A percentile compares a stretch with the other conserved stretches of the same genome.
Evolutionary conservation across 2,888 invertebrate genomes (phyloP).

Genomic region (Brachypterus glaber): DNA sequence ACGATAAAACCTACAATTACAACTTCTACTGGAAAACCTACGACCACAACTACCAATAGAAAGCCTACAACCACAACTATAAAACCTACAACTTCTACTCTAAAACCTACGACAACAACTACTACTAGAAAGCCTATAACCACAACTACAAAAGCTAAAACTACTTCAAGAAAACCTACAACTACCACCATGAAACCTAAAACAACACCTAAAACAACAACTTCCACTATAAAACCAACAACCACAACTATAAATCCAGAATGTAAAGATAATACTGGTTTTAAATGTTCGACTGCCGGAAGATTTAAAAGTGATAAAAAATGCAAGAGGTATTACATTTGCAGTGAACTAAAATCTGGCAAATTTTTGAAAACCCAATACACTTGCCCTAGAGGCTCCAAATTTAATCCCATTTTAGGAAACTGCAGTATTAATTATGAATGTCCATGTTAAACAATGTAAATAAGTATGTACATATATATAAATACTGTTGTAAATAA

Average conservation of each 20-base stretch:
- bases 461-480: too few species aligned
- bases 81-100: background rate
- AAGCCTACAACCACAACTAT: background rate
- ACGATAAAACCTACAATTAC: background rate
- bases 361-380: background rate
- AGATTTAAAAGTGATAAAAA: background rate
- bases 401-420: background rate
- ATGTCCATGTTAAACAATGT: background rate
- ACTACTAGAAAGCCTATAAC: background rate
- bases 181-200: background rate
- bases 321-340: conserved; percentile 3
- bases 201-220: background rate
- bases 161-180: background rate
- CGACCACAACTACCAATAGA: background rate
- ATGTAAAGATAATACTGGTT: background rate
- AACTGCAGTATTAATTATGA: background rate
- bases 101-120: background rate
- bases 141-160: background rate
- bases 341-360: conserved; percentile 5
- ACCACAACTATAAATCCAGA: background rate
- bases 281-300: background rate
- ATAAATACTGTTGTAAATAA: too few species aligned
- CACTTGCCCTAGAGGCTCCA: background rate
- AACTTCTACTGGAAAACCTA: background rate
- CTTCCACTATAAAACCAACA: background rate